Conservation (phyloP, 2,797 vertebrate genomes). For the Chromobotia macracanthus region DNA sequence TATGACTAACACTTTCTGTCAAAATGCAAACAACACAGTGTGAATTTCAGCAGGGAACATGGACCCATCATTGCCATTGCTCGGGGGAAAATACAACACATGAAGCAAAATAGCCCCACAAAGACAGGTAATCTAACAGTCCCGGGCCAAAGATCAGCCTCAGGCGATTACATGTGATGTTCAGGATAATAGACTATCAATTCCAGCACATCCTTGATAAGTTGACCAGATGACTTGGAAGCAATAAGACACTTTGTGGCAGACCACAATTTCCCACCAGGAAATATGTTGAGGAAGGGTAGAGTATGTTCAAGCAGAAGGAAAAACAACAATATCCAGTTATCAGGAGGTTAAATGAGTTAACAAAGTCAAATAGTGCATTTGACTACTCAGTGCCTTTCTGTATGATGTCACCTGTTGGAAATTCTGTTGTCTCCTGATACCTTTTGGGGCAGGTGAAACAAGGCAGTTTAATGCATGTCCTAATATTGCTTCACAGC, state of each 20-base stretch:
- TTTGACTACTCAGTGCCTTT: slow-evolving; percentile 7
- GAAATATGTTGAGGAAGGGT: slow-evolving; percentile 2
- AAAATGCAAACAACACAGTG: no score
- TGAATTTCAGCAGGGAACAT: no score
- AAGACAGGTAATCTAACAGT: slow-evolving; percentile 15
- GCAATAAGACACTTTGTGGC: slow-evolving; percentile 19
- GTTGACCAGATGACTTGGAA: slow-evolving; percentile 48
- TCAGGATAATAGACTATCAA: slow-evolving; percentile 41
- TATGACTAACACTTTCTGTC: no score
- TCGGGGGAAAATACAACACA: no score
- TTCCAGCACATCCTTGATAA: slow-evolving; percentile 43
- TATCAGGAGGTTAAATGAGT: neutral
- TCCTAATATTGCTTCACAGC: slow-evolving; percentile 27
- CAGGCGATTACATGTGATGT: slow-evolving; percentile 43
- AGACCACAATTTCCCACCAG: neutral
- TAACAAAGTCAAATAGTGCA: neutral
- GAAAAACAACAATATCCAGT: slow-evolving; percentile 5
- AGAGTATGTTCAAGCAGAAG: neutral
- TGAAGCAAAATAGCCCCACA: neutral
- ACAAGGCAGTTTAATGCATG: slow-evolving; percentile 44
- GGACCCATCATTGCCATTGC: no score
- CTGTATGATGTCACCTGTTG: slow-evolving; percentile 21
- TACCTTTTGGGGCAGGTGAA: slow-evolving; percentile 31
- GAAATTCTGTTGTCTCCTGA: slow-evolving; percentile 1
- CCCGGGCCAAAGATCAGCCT: slow-evolving; percentile 30